A percentile compares a stretch with the other conserved stretches of the same genome.
phyloP scores from a whole-genome alignment of 2,797 vertebrate genomes.

The Poecilia picta region DNA sequence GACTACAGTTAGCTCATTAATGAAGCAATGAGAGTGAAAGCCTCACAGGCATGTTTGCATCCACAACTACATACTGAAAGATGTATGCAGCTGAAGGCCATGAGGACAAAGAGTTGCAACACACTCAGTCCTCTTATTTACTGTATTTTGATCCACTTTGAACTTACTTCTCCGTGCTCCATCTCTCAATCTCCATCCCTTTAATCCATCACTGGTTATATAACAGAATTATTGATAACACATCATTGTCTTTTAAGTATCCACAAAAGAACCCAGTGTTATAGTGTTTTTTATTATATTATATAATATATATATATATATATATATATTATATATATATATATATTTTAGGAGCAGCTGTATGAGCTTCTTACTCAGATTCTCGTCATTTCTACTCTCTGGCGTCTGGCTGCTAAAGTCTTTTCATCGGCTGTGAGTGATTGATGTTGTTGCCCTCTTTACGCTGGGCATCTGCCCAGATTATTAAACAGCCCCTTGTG shows the following conservation, averaged over 20 bases:
- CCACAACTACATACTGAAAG: not conserved
- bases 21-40: not conserved
- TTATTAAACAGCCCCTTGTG: conserved; percentile 55
- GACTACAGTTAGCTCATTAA: not conserved
- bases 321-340: conserved; percentile 4
- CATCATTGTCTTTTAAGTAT: conserved; percentile 31
- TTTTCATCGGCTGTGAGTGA: conserved; percentile 67
- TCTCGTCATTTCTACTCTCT: conserved; percentile 44
- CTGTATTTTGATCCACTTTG: conserved; percentile 29
- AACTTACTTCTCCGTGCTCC: not conserved
- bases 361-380: conserved; percentile 37
- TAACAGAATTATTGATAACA: conserved; percentile 52
- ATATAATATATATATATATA: no score
- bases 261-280: conserved; percentile 29
- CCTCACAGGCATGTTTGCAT: not conserved
- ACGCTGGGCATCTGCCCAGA: conserved; percentile 52
- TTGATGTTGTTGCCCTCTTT: conserved; percentile 60
- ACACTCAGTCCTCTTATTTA: conserved; percentile 17
- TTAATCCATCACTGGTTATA: conserved; percentile 17
- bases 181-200: not conserved
- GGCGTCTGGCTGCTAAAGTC: conserved; percentile 48
- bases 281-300: conserved; percentile 11
- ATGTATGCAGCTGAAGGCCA: not conserved
- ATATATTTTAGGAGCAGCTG: conserved; percentile 42
- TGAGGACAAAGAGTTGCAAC: conserved; percentile 15